Evolutionary conservation across 1,140 invertebrate genomes (phyloP).

Genomic region (Plectrocnemia conspersa): DNA sequence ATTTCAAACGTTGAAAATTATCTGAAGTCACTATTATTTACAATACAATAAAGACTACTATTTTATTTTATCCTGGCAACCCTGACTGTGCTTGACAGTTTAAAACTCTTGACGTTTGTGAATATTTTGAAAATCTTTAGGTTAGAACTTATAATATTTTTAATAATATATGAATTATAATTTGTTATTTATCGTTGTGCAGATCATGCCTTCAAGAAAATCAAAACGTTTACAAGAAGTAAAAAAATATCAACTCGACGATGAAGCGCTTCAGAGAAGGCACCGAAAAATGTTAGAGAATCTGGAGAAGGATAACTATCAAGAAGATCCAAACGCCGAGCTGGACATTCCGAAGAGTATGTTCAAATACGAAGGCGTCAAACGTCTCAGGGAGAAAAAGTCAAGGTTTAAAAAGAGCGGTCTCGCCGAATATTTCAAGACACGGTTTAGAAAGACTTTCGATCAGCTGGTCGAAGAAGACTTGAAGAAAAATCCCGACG

Average conservation of each 20-base stretch:
- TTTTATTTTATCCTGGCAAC: too few species aligned
- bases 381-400: background rate
- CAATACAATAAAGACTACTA: too few species aligned
- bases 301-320: conserved; percentile 5
- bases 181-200: background rate
- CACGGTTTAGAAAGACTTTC: conserved; percentile 12
- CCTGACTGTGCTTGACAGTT: too few species aligned
- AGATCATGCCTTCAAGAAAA: background rate
- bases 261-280: background rate
- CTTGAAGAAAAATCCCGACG: background rate
- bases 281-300: background rate
- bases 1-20: too few species aligned
- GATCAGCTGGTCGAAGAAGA: conserved; percentile 10
- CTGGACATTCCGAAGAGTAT: background rate
- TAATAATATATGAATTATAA: background rate
- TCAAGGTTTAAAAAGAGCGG: conserved; percentile 2
- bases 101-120: too few species aligned
- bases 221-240: background rate
- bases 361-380: conserved; percentile 9
- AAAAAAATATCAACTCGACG: background rate
- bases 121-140: too few species aligned
- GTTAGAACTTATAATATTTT: too few species aligned
- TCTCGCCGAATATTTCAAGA: conserved; percentile 9
- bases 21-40: too few species aligned
- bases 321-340: background rate